phyloP scores from a whole-genome alignment of 2,888 invertebrate species.

The Halictus quadricinctus region DNA sequence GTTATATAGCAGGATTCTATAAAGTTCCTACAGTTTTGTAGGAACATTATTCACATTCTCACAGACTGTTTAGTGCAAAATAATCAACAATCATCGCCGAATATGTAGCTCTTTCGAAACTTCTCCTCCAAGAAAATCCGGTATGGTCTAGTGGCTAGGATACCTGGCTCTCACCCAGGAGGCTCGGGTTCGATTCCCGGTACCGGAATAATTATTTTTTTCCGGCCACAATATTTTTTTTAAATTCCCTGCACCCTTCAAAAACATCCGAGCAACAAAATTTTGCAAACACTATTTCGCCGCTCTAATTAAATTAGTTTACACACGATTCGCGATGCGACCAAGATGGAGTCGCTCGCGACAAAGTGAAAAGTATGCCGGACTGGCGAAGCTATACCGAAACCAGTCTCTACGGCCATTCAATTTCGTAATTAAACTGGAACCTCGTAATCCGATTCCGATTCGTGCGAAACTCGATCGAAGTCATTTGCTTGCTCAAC shows the following conservation, averaged over 20 bases:
- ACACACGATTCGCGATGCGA: not conserved
- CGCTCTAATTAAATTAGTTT: not conserved
- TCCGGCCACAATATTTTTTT: not conserved
- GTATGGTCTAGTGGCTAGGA: conserved; percentile 86
- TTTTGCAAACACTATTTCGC: not conserved
- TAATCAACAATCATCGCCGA: not conserved
- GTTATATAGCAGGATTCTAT: no score
- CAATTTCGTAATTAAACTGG: conserved; percentile 64
- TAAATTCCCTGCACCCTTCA: not conserved
- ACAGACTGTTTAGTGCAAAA: no score
- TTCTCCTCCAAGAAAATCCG: conserved; percentile 73
- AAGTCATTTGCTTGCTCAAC: conserved; percentile 49
- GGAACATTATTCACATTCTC: no score
- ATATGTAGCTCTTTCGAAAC: not conserved
- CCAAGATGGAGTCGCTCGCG: not conserved
- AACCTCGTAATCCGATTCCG: conserved; percentile 59
- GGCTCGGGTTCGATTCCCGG: conserved; percentile 87
- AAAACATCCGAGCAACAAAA: not conserved
- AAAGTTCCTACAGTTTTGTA: no score
- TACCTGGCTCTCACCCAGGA: conserved; percentile 86
- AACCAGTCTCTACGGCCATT: conserved; percentile 40
- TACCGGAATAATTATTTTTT: conserved; percentile 83
- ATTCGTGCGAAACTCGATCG: conserved; percentile 57
- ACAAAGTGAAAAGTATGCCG: conserved; percentile 32
- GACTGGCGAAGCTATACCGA: conserved; percentile 22